Conservation (phyloP, 2,888 invertebrate species). For the Galerucella calmariensis region DNA sequence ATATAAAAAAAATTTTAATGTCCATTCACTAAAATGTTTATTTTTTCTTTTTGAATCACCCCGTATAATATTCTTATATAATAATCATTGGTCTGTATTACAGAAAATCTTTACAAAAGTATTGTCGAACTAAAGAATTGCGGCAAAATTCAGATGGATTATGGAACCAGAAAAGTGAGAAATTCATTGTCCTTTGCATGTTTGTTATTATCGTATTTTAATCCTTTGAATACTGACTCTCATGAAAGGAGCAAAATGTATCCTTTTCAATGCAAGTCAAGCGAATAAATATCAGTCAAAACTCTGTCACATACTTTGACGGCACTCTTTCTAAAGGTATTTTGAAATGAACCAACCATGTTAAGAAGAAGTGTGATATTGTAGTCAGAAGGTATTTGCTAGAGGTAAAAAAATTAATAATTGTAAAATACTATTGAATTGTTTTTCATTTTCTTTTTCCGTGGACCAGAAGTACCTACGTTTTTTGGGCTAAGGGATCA, state of each 20-base stretch:
- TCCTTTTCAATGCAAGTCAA: slow-evolving; percentile 53
- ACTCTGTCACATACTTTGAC: slow-evolving; percentile 52
- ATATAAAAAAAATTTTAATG: no score
- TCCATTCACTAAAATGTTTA: no score
- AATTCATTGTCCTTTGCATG: slow-evolving; percentile 38
- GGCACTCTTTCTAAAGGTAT: slow-evolving; percentile 11
- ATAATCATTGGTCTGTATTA: background rate
- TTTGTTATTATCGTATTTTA: slow-evolving; percentile 47
- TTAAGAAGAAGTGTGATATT: background rate
- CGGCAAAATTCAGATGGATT: slow-evolving; percentile 36
- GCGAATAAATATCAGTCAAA: slow-evolving; percentile 58
- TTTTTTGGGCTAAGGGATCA: no score
- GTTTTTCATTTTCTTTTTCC: no score
- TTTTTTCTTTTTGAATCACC: background rate
- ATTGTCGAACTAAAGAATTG: slow-evolving; percentile 11
- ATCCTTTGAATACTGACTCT: slow-evolving; percentile 56
- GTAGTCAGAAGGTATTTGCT: background rate
- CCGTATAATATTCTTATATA: background rate
- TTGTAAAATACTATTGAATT: no score
- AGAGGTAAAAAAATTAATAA: background rate
- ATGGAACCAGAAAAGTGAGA: slow-evolving; percentile 25
- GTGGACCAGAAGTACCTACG: no score
- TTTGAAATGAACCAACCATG: background rate
- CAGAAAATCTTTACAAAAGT: background rate
- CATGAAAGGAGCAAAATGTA: slow-evolving; percentile 50